Conservation (phyloP, 2,888 invertebrate species). For the Escarpia spicata region DNA sequence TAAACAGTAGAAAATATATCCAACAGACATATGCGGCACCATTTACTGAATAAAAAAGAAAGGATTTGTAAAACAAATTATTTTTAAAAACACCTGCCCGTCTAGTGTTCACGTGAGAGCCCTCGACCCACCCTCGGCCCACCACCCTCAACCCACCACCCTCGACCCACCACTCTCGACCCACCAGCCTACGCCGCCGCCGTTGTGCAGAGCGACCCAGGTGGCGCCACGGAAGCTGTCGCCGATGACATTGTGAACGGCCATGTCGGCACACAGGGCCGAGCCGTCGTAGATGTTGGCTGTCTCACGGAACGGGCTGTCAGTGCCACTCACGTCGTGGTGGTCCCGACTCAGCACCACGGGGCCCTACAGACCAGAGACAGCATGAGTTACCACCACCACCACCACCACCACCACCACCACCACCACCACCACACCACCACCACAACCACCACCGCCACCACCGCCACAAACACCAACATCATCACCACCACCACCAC, state of each 20-base stretch:
- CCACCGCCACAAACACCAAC: no score
- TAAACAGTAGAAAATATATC: background rate
- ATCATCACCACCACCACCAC: no score
- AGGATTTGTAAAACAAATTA: no score
- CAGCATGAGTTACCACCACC: no score
- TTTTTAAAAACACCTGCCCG: no score
- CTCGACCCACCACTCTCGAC: slow-evolving; percentile 26
- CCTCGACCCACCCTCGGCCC: background rate
- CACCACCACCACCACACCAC: no score
- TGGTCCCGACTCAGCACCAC: slow-evolving; percentile 73
- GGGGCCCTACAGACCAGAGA: slow-evolving; percentile 63
- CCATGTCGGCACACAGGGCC: slow-evolving; percentile 73
- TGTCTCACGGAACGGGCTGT: slow-evolving; percentile 73
- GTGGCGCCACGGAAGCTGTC: slow-evolving; percentile 73
- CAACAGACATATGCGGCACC: no score
- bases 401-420: no score
- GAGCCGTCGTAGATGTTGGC: slow-evolving; percentile 74
- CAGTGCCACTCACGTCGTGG: slow-evolving; percentile 74
- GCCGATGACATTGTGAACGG: slow-evolving; percentile 72
- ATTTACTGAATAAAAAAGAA: no score
- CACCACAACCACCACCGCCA: no score
- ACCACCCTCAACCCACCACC: background rate
- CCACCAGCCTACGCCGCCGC: slow-evolving; percentile 71
- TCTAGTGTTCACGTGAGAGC: background rate
- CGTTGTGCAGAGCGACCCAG: slow-evolving; percentile 73